phyloP scores from a whole-genome alignment of 2,888 invertebrate genomes.

The Tubulanus polymorphus region DNA sequence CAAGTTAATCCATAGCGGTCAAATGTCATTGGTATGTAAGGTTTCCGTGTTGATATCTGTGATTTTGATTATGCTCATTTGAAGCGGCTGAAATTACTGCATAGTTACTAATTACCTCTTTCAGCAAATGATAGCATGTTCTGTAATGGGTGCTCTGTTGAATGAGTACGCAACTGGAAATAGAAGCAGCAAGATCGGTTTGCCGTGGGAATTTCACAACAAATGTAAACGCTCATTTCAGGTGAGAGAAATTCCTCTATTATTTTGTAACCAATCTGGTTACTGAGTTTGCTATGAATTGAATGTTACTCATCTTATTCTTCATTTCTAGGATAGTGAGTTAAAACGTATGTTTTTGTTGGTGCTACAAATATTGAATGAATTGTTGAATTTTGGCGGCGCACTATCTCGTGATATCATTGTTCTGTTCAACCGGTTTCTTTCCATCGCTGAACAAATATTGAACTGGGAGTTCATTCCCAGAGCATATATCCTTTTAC shows the following conservation, averaged over 20 bases:
- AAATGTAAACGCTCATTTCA: conserved; percentile 82
- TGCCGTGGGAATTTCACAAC: conserved; percentile 84
- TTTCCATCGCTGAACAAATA: conserved; percentile 75
- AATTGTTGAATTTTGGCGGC: conserved; percentile 58
- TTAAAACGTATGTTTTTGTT: conserved; percentile 76
- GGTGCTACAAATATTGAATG: conserved; percentile 63
- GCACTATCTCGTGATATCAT: conserved; percentile 45
- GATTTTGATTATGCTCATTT: too few relatives aligned
- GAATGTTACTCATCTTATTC: conserved; percentile 5
- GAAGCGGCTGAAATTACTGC: background rate
- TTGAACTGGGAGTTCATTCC: conserved; percentile 79
- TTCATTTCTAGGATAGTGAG: conserved; percentile 60
- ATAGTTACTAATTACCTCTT: conserved; percentile 29
- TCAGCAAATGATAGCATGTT: conserved; percentile 79
- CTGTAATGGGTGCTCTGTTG: conserved; percentile 75
- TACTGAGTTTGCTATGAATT: too few relatives aligned
- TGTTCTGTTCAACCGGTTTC: conserved; percentile 46
- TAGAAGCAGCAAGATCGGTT: conserved; percentile 79
- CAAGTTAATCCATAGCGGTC: conserved; percentile 68
- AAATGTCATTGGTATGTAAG: conserved; percentile 60
- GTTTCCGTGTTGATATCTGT: too few relatives aligned
- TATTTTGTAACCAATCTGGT: too few relatives aligned
- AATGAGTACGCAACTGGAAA: conserved; percentile 84
- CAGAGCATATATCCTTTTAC: conserved; percentile 58
- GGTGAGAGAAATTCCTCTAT: too few relatives aligned